phyloP scores from a whole-genome alignment of 2,113 vertebrate genomes.

The Lophura nycthemera region DNA sequence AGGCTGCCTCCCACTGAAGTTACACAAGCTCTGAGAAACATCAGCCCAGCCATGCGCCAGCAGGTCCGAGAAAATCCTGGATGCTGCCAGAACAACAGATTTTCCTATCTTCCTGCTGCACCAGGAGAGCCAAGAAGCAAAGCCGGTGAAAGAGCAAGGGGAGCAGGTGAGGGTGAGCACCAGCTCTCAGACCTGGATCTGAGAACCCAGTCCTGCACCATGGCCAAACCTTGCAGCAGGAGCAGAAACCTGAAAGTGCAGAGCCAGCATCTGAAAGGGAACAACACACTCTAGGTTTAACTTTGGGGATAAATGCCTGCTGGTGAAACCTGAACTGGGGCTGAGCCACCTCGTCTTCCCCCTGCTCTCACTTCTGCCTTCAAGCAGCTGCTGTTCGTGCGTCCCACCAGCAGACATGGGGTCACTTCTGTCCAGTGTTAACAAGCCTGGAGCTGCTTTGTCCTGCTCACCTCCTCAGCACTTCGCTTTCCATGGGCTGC shows the following conservation, averaged over 20 bases:
- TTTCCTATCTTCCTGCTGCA: neutral
- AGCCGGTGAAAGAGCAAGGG: neutral
- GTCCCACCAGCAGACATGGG: neutral
- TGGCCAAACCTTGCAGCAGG: neutral
- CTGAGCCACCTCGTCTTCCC: rapidly evolving
- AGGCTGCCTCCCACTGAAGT: neutral
- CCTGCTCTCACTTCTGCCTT: neutral
- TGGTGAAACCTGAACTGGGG: neutral
- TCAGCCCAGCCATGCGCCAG: neutral
- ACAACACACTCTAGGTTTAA: conserved; percentile 58
- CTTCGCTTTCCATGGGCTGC: neutral
- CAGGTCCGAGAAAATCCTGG: neutral
- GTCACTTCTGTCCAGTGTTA: neutral
- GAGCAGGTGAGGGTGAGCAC: neutral
- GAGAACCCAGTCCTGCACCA: rapidly evolving
- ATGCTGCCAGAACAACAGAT: neutral
- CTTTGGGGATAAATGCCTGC: neutral
- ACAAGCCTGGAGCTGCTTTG: neutral
- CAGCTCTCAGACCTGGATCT: neutral
- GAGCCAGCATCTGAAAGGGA: conserved; percentile 34
- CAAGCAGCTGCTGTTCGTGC: rapidly evolving
- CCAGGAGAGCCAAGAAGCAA: rapidly evolving
- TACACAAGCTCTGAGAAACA: neutral
- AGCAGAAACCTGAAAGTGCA: neutral
- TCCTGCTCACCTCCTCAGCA: neutral